Percentiles rank a stretch among this genome's conserved stretches.
phyloP scores from a whole-genome alignment of 2,113 vertebrate species.

The Pachypanchax playfairii region DNA sequence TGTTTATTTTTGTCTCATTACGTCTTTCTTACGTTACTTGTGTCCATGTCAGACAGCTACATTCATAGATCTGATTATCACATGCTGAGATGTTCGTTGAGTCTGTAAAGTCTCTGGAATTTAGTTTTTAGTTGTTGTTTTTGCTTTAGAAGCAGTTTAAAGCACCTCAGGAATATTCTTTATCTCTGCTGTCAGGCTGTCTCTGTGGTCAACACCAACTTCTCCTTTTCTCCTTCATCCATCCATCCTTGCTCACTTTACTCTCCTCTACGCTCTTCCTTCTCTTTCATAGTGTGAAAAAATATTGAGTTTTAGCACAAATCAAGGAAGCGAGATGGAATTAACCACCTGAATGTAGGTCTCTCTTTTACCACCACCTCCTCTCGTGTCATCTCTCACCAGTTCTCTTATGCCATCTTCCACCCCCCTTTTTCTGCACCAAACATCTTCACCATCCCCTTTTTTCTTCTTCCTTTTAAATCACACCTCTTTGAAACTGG shows the following conservation, averaged over 20 bases:
- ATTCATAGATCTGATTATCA: not conserved
- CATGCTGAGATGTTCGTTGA: not conserved
- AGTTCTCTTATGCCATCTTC: not conserved
- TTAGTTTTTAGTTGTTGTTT: too few species aligned
- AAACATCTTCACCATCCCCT: not conserved
- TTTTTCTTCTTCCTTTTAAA: not conserved
- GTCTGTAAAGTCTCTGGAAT: constrained; percentile 10
- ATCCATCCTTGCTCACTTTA: not conserved
- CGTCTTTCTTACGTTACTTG: constrained; percentile 5
- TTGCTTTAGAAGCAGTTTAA: constrained; percentile 18
- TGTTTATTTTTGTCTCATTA: not conserved
- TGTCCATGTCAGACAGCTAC: too few species aligned
- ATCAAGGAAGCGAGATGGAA: constrained; percentile 16
- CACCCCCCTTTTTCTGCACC: not conserved
- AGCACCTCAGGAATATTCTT: constrained; percentile 6
- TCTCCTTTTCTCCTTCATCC: not conserved
- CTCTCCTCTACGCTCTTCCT: not conserved
- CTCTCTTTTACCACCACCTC: constrained; percentile 12
- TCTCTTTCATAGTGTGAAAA: not conserved
- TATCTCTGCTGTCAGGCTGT: not conserved
- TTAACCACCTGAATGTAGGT: constrained; percentile 9
- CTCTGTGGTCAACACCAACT: constrained; percentile 1
- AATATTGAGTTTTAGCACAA: not conserved
- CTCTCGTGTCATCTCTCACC: constrained; percentile 3
- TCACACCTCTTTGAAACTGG: constrained; percentile 11